Base-by-base conservation (phyloP, 2,888 invertebrate species). In the Amitus sp. region DNA sequence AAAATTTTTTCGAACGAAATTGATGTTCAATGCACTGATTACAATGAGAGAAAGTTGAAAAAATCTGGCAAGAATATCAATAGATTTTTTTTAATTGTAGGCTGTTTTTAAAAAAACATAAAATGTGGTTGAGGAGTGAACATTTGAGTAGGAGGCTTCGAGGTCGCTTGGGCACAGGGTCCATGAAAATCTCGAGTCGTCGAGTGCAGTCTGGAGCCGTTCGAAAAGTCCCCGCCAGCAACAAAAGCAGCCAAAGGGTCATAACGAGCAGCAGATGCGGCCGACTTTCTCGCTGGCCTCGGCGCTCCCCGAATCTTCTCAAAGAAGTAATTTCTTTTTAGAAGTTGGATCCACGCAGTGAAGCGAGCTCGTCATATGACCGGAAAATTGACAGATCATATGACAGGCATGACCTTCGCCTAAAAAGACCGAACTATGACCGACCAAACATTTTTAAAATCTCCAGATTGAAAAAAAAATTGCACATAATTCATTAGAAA, bases 111-210 rank as follows among this genome's bases (percentile, higher is more conserved):
- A 55, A 62, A 34, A 51, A 62, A 51, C 62, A 62, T 69, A 77
- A 75, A 71, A 82, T 82, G 82, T 80, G 82, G 82, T 69, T 82
- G 63, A 71, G 82, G 76, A 82, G 81, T 56, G 80, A 82, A 59
- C 80, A 80, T 69, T 75, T 79, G 23, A 74, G 80, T 65, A 72
- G 81, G 68, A 78, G 81, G 71, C 76, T 82, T 65, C 77, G 82
- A 52, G 80, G 80, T 53, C 78, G 81, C 63, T 70, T 80, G 48
- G 68, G 69, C 47, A 71, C 75, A 50, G 66, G 71, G 56, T 69
- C 66, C 62, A 66, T 68, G 50, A 79, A 78, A 64, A 65, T 71
- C 60, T 67, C 74, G 2, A 66, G 69, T 45, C 70, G 73, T 45
- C 67, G 78, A 56, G 70, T 76, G 19, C 80, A 79, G 59, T 67